phyloP scores from a whole-genome alignment of 2,113 vertebrate genomes.

The Glaucomys volans region DNA sequence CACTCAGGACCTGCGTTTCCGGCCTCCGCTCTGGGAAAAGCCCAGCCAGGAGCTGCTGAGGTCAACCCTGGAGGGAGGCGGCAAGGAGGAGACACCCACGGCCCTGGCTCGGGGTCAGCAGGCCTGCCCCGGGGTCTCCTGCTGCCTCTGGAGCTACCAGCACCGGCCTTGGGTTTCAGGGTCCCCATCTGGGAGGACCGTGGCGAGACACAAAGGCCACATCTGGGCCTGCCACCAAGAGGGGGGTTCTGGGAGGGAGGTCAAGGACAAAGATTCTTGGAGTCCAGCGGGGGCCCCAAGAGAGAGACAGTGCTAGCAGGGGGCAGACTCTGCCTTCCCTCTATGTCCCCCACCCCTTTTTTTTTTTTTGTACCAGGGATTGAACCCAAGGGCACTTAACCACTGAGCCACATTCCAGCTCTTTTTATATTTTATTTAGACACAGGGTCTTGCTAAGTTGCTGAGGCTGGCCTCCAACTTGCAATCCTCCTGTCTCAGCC shows the following conservation, averaged over 20 bases:
- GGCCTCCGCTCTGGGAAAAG: constrained; percentile 67
- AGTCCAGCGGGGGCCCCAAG: neutral
- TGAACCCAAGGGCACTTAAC: no score
- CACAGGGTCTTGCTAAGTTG: no score
- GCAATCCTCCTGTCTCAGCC: no score
- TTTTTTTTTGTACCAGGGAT: no score
- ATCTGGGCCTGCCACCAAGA: neutral
- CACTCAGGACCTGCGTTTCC: constrained; percentile 65
- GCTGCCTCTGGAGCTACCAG: neutral
- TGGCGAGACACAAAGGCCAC: fast-evolving
- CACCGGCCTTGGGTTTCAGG: neutral
- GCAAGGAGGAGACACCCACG: neutral
- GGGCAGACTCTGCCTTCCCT: neutral
- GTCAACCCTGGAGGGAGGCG: constrained; percentile 37
- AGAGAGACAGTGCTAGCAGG: neutral
- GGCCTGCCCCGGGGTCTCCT: neutral
- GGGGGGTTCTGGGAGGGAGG: no score
- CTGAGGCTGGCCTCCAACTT: no score
- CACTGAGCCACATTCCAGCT: no score
- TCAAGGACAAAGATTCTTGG: neutral
- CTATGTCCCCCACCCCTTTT: neutral
- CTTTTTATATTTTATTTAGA: no score
- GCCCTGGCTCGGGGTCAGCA: neutral
- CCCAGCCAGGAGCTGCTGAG: constrained; percentile 40
- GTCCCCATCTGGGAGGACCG: neutral